Evolutionary conservation across 2,888 invertebrate genomes (phyloP).

Genomic region (Sphaerophoria taeniata): DNA sequence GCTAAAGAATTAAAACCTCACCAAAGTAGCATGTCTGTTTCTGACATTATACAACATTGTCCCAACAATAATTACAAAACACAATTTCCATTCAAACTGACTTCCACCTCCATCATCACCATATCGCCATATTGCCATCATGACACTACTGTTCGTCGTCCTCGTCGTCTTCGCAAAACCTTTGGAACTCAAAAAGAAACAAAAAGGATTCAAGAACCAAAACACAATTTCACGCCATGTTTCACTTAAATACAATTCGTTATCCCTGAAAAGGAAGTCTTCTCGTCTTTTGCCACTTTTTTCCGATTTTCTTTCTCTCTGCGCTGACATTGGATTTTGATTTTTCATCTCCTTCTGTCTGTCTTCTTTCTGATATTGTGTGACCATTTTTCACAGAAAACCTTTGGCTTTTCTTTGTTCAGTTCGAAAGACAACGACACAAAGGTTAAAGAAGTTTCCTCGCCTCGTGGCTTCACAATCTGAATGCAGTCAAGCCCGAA

Average conservation of each 20-base stretch:
- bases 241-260: slow-evolving; percentile 79
- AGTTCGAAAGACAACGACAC: slow-evolving; percentile 71
- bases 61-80: neutral
- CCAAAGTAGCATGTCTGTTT: neutral
- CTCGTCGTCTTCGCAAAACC: slow-evolving; percentile 27
- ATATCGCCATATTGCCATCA: slow-evolving; percentile 20
- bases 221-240: slow-evolving; percentile 83
- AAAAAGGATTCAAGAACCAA: slow-evolving; percentile 75
- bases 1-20: neutral
- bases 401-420: slow-evolving; percentile 53
- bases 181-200: slow-evolving; percentile 63
- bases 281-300: slow-evolving; percentile 61
- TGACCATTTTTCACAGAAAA: slow-evolving; percentile 24
- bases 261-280: slow-evolving; percentile 69
- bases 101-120: slow-evolving; percentile 4
- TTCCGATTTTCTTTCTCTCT: slow-evolving; percentile 33
- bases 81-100: slow-evolving; percentile 12
- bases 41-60: slow-evolving; percentile 4
- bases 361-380: slow-evolving; percentile 7
- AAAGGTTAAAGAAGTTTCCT: slow-evolving; percentile 67
- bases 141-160: slow-evolving; percentile 24
- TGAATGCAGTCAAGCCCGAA: slow-evolving; percentile 59
- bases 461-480: slow-evolving; percentile 56
- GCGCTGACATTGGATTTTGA: neutral
- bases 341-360: slow-evolving; percentile 2